Percentiles rank a stretch among this genome's conserved stretches.
These are phyloP conservation scores for Eulithis prunata DNA, from an alignment of 2,888 invertebrate species.

Conservation along the genomic window DNA sequence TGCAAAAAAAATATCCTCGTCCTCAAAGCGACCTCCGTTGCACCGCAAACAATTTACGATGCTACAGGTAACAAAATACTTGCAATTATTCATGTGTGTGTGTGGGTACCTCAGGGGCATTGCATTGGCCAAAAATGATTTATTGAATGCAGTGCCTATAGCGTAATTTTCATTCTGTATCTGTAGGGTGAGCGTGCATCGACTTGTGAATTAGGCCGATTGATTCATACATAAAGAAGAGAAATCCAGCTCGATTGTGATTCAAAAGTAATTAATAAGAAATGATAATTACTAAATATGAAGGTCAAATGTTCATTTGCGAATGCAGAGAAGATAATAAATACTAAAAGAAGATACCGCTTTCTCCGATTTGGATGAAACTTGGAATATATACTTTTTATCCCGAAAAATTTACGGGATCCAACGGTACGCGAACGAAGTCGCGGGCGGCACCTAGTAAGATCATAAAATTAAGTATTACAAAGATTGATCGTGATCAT, in stretches of 20 bases:
- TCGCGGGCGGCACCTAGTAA: no score
- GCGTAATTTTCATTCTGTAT: background rate
- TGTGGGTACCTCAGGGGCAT: slow-evolving; percentile 27
- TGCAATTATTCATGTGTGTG: slow-evolving; percentile 1
- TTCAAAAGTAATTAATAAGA: no score
- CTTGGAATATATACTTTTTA: no score
- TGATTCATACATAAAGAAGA: background rate
- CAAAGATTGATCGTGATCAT: slow-evolving; percentile 6
- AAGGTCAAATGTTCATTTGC: no score
- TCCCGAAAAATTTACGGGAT: no score
- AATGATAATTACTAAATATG: no score
- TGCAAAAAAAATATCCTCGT: slow-evolving; percentile 11
- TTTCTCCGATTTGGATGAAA: no score
- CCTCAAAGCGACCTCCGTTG: slow-evolving; percentile 14
- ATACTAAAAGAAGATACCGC: no score
- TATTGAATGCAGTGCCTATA: slow-evolving; percentile 8
- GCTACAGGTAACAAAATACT: slow-evolving; percentile 13
- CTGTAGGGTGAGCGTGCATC: background rate
- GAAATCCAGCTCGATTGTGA: no score
- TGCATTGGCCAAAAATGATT: slow-evolving; percentile 17
- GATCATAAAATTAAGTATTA: background rate
- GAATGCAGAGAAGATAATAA: no score
- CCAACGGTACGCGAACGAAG: no score
- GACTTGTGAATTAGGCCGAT: background rate
- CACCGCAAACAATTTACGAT: slow-evolving; percentile 15